Conservation (phyloP, 2,888 invertebrate genomes). For the Ophraella communa region DNA sequence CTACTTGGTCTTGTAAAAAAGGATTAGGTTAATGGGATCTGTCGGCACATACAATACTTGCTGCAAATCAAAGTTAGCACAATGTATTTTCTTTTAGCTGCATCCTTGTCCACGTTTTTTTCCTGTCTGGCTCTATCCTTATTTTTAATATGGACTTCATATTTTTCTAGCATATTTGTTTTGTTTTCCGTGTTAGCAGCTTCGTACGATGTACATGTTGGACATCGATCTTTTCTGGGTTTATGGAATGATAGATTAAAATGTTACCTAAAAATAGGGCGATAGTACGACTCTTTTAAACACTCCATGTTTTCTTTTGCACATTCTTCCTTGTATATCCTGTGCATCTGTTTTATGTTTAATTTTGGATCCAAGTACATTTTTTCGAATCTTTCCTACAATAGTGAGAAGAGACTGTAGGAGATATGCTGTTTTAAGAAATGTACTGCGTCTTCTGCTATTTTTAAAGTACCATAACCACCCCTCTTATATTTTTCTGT, state of each 20-base stretch:
- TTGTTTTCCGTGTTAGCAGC: too few species aligned
- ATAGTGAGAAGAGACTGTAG: not conserved
- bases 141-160: not conserved
- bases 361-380: not conserved
- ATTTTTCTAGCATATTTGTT: not conserved
- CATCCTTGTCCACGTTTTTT: not conserved
- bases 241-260: too few species aligned
- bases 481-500: not conserved
- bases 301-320: not conserved
- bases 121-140: not conserved
- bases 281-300: too few species aligned
- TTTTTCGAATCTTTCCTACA: not conserved
- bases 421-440: not conserved
- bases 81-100: not conserved
- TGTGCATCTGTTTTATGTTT: not conserved
- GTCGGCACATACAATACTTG: constrained; percentile 34
- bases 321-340: not conserved
- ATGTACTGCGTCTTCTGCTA: not conserved
- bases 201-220: not conserved
- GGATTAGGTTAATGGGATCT: constrained; percentile 35
- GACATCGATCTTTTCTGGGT: not conserved
- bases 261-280: too few species aligned
- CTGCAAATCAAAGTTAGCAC: constrained; percentile 37
- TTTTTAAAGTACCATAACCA: not conserved
- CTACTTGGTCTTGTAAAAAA: constrained; percentile 36